These are phyloP conservation scores for Pipa parva DNA, from an alignment of 2,113 vertebrate species.

Conservation along the genomic window DNA sequence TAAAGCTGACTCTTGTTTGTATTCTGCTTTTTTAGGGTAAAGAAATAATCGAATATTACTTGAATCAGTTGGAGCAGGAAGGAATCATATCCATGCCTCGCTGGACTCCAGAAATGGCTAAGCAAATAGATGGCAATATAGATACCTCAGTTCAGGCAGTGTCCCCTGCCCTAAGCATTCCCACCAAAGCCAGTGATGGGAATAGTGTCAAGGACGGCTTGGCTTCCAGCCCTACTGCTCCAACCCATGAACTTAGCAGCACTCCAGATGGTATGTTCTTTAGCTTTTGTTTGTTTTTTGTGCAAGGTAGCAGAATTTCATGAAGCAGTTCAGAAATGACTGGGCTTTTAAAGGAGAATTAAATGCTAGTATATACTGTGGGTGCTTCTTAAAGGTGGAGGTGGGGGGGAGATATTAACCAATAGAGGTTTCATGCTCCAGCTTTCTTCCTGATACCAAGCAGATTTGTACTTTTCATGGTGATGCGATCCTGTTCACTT, in stretches of 20 bases:
- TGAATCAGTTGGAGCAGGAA: constrained; percentile 82
- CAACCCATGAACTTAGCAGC: constrained; percentile 53
- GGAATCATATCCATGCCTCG: constrained; percentile 81
- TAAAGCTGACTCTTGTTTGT: background rate
- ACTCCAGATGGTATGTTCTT: constrained; percentile 72
- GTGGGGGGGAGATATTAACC: too few relatives aligned
- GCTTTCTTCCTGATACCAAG: too few relatives aligned
- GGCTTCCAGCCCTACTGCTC: constrained; percentile 53
- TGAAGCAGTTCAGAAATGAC: too few relatives aligned
- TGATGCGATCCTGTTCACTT: too few relatives aligned
- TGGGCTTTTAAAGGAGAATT: too few relatives aligned
- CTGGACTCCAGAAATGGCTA: constrained; percentile 65
- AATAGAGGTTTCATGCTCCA: too few relatives aligned
- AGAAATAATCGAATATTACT: constrained; percentile 93
- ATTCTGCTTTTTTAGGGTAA: constrained; percentile 74
- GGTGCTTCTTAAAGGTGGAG: too few relatives aligned
- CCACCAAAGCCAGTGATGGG: constrained; percentile 58
- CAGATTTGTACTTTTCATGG: too few relatives aligned
- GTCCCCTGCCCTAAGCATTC: constrained; percentile 56
- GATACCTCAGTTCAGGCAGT: constrained; percentile 44
- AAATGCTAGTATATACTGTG: too few relatives aligned
- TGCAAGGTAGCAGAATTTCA: too few relatives aligned
- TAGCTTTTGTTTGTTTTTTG: background rate
- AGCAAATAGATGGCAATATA: constrained; percentile 48
- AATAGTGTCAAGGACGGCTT: constrained; percentile 56